These are phyloP conservation scores for Mixornis gularis DNA, from an alignment of 2,113 vertebrate genomes.

Conservation along the genomic window DNA sequence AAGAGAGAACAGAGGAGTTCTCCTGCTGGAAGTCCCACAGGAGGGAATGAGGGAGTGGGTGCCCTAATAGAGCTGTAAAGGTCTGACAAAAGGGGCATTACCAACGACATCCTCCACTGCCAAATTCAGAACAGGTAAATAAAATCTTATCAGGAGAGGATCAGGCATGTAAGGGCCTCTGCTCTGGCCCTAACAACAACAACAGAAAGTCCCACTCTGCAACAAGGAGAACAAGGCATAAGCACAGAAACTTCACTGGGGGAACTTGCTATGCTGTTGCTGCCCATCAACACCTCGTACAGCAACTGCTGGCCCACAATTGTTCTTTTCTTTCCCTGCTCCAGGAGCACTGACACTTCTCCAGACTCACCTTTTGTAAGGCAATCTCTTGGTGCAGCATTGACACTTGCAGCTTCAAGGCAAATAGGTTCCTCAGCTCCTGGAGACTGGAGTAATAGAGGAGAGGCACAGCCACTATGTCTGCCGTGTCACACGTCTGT, in stretches of 20 bases:
- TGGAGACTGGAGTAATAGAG: constrained; percentile 75
- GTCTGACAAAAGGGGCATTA: not conserved
- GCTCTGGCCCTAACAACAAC: not conserved
- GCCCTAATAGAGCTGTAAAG: not conserved
- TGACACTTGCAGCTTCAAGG: constrained; percentile 72
- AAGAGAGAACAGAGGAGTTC: not conserved
- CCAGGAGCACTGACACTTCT: not conserved
- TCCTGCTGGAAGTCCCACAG: not conserved
- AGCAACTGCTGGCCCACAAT: not conserved
- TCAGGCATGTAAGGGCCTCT: not conserved
- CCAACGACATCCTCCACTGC: not conserved
- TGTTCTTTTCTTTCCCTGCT: not conserved
- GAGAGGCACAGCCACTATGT: constrained; percentile 9
- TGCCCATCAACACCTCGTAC: rapidly evolving
- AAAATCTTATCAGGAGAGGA: not conserved
- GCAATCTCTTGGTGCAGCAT: constrained; percentile 80
- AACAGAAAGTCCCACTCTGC: not conserved
- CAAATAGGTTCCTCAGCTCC: constrained; percentile 80
- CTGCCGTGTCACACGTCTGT: not conserved
- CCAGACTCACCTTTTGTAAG: constrained; percentile 79
- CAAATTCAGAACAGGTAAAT: not conserved
- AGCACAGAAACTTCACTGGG: not conserved
- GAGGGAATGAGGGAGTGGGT: not conserved
- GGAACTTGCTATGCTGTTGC: not conserved
- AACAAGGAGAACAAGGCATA: not conserved